Evolutionary conservation across 2,797 vertebrate species (phyloP).

Genomic region (Dallia pectoralis): DNA sequence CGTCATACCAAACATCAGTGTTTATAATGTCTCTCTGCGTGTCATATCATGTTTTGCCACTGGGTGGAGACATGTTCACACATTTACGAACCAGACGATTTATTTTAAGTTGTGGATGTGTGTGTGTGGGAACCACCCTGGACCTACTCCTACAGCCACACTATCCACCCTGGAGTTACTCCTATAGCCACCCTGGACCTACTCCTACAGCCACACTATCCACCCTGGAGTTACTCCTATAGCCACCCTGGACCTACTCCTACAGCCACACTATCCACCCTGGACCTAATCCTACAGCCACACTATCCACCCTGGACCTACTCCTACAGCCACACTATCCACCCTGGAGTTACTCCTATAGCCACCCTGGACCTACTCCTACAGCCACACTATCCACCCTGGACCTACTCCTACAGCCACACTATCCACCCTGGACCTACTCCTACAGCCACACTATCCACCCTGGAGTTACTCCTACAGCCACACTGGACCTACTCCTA

Average conservation of each 20-base stretch:
- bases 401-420: conserved; percentile 17
- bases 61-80: background rate
- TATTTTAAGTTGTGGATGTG: no score
- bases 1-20: background rate
- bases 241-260: background rate
- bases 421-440: background rate
- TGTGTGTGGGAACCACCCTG: no score
- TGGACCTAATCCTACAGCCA: conserved; percentile 14
- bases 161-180: no score
- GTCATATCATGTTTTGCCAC: background rate
- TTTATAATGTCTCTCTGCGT: background rate
- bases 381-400: conserved; percentile 10
- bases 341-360: no score
- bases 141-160: conserved; percentile 18
- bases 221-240: no score
- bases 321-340: conserved; percentile 22
- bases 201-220: conserved; percentile 21
- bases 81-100: background rate
- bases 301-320: background rate
- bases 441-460: conserved; percentile 22
- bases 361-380: background rate
- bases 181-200: background rate
- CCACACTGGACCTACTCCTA: background rate
- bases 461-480: no score
- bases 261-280: conserved; percentile 14